Conservation (phyloP, 2,888 invertebrate species). For the Yponomeuta cagnagella region DNA sequence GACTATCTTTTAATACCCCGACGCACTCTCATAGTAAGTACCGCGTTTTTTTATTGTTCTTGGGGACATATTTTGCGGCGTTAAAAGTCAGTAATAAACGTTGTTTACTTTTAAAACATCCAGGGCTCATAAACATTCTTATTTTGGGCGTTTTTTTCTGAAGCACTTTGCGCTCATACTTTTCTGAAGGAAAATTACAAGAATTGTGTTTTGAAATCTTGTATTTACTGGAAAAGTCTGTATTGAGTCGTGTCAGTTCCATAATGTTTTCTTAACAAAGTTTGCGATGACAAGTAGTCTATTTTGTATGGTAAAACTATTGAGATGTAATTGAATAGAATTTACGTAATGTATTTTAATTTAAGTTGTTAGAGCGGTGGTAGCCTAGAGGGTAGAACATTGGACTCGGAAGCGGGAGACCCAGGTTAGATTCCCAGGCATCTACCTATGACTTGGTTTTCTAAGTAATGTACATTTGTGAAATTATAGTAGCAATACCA, state of each 20-base stretch:
- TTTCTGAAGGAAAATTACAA: not conserved
- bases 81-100: not conserved
- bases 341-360: too few relatives aligned
- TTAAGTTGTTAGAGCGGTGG: too few relatives aligned
- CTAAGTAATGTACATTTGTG: too few relatives aligned
- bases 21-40: not conserved
- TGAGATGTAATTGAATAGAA: too few relatives aligned
- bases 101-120: not conserved
- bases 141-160: not conserved
- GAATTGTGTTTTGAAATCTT: not conserved
- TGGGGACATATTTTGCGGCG: not conserved
- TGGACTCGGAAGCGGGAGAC: too few relatives aligned
- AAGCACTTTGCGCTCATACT: not conserved
- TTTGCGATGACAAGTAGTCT: not conserved
- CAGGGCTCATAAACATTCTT: not conserved
- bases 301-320: too few relatives aligned
- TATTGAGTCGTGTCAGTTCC: too few relatives aligned
- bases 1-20: not conserved
- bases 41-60: not conserved
- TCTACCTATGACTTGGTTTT: too few relatives aligned
- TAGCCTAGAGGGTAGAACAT: too few relatives aligned
- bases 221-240: too few relatives aligned
- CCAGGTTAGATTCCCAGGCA: too few relatives aligned
- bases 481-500: too few relatives aligned
- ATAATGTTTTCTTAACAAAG: not conserved